Base-by-base conservation (phyloP, 2,797 vertebrate genomes). In the Carduelis carduelis region DNA sequence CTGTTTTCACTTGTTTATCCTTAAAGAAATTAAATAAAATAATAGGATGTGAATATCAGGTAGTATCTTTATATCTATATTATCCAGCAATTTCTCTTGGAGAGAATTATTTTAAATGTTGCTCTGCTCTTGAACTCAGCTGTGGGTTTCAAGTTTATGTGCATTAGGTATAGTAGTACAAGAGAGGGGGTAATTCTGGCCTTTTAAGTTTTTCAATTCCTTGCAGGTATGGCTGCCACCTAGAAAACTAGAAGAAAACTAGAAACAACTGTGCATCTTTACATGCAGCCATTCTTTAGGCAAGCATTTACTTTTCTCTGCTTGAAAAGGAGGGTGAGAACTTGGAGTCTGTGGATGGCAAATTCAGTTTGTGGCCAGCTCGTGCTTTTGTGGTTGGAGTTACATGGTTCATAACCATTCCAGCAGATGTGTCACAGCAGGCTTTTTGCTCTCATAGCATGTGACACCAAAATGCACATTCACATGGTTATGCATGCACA, bases 401-500 rank as follows among this genome's bases (percentile, higher is more conserved):
- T 70, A 4, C 0, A 1, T 69, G 44, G 34, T 41, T 89, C 24
- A 1, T 57, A 56, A 26, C 35, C 47, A 24, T 47, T 83, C 35
- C 30, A 39, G 32, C 24, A 79, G 19, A 20, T 39, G n/a, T 65
- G 19, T 69, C 44, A 32, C 32, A 43, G 24, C n/a, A 44, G 28
- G 30, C 6, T 35, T 71, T 79, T 60, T 75, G 28, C 37, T 87
- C 8, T 60, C 17, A 7, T 35, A 37, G 13, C 14, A 3, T 34
- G 1, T 24, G 12, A 60, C 6, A 56, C 37, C 9, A 43, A 43
- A 43, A 43, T 43, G 16, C 41, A 8, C 3, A 32, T n/a, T 24
- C 8, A 24, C 0, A 0, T 28, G 23, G 11, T 12, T 56, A 26
- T 47, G 34, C 10, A 39, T 14, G 34, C 28, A 56, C 27, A 46